Evolutionary conservation across 2,113 vertebrate species (phyloP).

Genomic region (Saccopteryx leptura): DNA sequence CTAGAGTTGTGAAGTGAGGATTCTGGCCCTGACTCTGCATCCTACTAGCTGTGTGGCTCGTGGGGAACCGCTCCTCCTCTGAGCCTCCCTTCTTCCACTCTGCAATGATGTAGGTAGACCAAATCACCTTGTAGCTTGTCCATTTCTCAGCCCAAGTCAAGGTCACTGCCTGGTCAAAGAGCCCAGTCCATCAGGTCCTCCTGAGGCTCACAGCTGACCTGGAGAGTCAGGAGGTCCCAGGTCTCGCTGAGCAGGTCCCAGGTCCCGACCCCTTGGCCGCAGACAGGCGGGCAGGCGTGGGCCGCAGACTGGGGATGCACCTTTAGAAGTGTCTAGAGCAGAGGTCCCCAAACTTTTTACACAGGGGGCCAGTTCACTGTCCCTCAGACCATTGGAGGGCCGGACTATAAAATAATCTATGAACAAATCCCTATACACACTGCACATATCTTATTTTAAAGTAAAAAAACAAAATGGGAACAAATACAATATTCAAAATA

Average conservation of each 20-base stretch:
- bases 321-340: not conserved
- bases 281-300: rapidly evolving
- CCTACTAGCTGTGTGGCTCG: not conserved
- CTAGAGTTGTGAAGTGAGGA: not conserved
- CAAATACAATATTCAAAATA: no score
- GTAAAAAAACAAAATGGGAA: no score
- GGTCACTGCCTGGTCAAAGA: not conserved
- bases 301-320: not conserved
- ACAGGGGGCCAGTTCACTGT: no score
- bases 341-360: no score
- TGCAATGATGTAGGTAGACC: not conserved
- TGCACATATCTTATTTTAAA: no score
- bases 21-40: not conserved
- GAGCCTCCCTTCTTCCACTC: not conserved
- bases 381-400: no score
- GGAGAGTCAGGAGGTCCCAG: not conserved
- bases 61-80: not conserved
- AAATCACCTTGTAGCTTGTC: not conserved
- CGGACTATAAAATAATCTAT: no score
- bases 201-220: not conserved
- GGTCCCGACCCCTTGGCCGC: not conserved
- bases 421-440: no score
- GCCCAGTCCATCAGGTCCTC: not conserved
- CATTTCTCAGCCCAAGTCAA: not conserved
- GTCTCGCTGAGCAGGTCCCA: not conserved